Percentiles rank a stretch among this genome's conserved stretches.
Conservation (phyloP, 2,888 invertebrate genomes). For the Argyresthia albistria region DNA sequence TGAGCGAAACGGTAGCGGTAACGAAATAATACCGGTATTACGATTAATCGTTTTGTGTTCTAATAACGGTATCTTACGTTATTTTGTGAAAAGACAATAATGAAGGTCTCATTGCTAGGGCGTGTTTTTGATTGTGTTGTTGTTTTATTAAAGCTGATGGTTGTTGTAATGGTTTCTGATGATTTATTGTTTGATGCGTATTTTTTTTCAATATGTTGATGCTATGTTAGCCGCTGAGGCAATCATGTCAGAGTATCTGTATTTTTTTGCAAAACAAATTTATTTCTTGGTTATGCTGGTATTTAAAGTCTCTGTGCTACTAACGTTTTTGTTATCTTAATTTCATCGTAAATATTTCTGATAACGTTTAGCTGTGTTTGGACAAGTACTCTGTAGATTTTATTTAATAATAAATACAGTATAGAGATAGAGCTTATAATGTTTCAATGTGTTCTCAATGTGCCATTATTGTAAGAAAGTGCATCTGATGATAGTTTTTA, state of each 20-base stretch:
- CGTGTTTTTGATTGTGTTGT: constrained; percentile 7
- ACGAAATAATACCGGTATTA: neutral
- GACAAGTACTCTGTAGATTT: neutral
- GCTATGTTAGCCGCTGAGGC: neutral
- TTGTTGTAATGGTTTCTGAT: constrained; percentile 2
- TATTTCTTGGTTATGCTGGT: too few relatives aligned
- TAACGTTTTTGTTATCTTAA: neutral
- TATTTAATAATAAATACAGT: neutral
- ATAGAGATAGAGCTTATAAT: constrained; percentile 26
- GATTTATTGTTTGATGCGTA: neutral
- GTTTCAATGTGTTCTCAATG: constrained; percentile 46
- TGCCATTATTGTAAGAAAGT: constrained; percentile 28
- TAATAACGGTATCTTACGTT: constrained; percentile 26
- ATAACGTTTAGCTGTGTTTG: neutral
- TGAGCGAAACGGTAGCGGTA: constrained; percentile 20
- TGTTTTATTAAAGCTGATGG: neutral
- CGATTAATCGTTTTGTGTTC: constrained; percentile 25
- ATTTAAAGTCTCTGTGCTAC: neutral
- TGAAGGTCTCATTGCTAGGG: constrained; percentile 2
- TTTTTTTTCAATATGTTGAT: constrained; percentile 1
- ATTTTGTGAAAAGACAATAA: constrained; percentile 26
- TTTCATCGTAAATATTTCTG: neutral
- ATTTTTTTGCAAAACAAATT: too few relatives aligned
- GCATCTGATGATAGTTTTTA: constrained; percentile 1
- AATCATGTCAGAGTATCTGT: neutral